A percentile compares a stretch with the other conserved stretches of the same genome.
These are phyloP conservation scores for Augiades crinisus DNA, from an alignment of 2,888 invertebrate species.

Conservation along the genomic window DNA sequence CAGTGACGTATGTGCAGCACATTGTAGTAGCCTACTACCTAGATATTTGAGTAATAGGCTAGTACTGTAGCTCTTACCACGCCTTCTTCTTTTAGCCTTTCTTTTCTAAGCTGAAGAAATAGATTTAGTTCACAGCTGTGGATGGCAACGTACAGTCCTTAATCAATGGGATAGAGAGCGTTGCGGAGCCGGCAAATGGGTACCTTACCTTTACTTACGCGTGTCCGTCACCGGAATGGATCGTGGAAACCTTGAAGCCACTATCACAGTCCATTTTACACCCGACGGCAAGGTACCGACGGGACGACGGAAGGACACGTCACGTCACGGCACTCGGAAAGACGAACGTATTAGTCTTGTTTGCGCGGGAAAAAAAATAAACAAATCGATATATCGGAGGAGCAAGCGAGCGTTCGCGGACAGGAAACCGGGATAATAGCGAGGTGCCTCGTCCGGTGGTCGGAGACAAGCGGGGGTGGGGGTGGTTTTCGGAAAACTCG, in stretches of 20 bases:
- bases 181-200: background rate
- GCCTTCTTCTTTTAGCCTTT: too few species aligned
- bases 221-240: constrained; percentile 27
- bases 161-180: background rate
- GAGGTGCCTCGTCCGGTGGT: constrained; percentile 56
- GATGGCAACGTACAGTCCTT: background rate
- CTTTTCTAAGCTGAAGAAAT: too few species aligned
- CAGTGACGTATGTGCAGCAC: too few species aligned
- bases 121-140: background rate
- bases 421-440: constrained; percentile 79
- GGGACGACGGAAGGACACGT: constrained; percentile 39
- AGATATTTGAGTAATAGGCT: too few species aligned
- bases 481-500: constrained; percentile 39
- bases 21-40: too few species aligned
- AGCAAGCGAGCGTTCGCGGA: constrained; percentile 74
- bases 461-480: constrained; percentile 42
- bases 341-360: constrained; percentile 61
- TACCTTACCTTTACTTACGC: constrained; percentile 36
- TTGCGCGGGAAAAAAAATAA: constrained; percentile 72
- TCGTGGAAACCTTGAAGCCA: constrained; percentile 38
- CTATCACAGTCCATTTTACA: constrained; percentile 40
- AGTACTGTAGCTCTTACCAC: too few species aligned
- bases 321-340: constrained; percentile 57
- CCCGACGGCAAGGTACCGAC: constrained; percentile 36
- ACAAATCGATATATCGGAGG: constrained; percentile 75